Conservation (phyloP, 2,797 vertebrate genomes). For the Rhinella marina region DNA sequence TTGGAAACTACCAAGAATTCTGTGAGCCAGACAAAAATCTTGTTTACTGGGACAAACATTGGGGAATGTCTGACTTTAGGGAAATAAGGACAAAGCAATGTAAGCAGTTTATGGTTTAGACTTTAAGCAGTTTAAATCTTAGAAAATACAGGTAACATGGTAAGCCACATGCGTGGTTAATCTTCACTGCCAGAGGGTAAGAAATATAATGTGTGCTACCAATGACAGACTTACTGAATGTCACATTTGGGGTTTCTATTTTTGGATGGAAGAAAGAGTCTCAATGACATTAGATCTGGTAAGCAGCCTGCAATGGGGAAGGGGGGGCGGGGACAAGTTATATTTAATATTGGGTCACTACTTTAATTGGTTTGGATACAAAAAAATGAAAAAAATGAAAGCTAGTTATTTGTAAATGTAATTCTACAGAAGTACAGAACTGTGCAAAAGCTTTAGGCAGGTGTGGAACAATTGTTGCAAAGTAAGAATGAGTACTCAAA, state of each 20-base stretch:
- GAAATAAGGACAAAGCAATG: conserved; percentile 15
- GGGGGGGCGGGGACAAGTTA: neutral
- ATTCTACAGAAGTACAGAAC: neutral
- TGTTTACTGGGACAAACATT: conserved; percentile 26
- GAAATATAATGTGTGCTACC: neutral
- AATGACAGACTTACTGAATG: neutral
- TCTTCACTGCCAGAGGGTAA: conserved; percentile 31
- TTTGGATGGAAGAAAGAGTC: neutral
- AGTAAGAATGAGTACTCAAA: no score
- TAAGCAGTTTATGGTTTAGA: conserved; percentile 35
- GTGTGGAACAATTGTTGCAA: no score
- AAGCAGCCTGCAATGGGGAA: neutral
- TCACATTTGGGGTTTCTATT: neutral
- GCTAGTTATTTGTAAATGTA: neutral
- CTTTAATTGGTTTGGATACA: neutral
- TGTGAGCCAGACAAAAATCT: neutral
- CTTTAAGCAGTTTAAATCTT: conserved; percentile 34
- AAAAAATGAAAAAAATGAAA: neutral
- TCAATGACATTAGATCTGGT: no score
- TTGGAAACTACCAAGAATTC: neutral
- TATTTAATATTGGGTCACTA: neutral
- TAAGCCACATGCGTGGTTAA: conserved; percentile 12
- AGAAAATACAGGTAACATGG: conserved; percentile 8
- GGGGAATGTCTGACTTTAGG: conserved; percentile 27
- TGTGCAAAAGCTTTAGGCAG: no score